Evolutionary conservation across 2,797 vertebrate genomes (phyloP).

Genomic region (Pseudomugil tenellus): DNA sequence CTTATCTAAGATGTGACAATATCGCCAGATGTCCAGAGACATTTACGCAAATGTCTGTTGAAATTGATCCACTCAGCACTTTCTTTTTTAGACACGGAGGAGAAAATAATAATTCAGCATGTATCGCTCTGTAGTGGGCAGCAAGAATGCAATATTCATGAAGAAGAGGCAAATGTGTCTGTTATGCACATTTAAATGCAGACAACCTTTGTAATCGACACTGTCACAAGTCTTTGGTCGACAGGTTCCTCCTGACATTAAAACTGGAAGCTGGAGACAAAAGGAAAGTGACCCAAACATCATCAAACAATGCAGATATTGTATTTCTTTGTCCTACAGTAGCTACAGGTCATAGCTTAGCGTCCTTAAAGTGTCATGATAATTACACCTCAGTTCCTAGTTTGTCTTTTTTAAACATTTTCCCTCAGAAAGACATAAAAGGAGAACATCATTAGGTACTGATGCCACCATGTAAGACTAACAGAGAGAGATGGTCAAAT

Average conservation of each 20-base stretch:
- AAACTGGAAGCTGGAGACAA: constrained; percentile 14
- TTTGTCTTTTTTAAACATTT: neutral
- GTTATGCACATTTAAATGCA: constrained; percentile 44
- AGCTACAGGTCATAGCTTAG: neutral
- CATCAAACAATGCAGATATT: constrained; percentile 20
- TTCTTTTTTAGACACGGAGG: constrained; percentile 29
- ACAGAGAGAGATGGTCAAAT: too few species aligned
- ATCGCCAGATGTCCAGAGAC: constrained; percentile 57
- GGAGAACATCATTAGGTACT: neutral
- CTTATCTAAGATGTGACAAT: constrained; percentile 65
- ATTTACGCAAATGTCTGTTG: constrained; percentile 50
- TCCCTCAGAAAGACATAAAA: too few species aligned
- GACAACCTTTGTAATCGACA: constrained; percentile 39
- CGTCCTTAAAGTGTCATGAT: neutral
- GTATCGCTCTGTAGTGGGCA: constrained; percentile 26
- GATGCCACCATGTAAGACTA: neutral
- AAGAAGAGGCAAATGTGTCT: constrained; percentile 44
- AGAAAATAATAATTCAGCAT: constrained; percentile 38
- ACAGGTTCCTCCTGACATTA: constrained; percentile 22
- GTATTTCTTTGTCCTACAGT: neutral
- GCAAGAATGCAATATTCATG: constrained; percentile 44
- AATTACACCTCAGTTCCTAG: neutral
- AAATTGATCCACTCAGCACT: constrained; percentile 42
- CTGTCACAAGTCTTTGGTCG: constrained; percentile 13
- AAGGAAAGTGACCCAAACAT: constrained; percentile 24